Conservation (phyloP, 2,888 invertebrate genomes). For the Eupithecia subumbrata region DNA sequence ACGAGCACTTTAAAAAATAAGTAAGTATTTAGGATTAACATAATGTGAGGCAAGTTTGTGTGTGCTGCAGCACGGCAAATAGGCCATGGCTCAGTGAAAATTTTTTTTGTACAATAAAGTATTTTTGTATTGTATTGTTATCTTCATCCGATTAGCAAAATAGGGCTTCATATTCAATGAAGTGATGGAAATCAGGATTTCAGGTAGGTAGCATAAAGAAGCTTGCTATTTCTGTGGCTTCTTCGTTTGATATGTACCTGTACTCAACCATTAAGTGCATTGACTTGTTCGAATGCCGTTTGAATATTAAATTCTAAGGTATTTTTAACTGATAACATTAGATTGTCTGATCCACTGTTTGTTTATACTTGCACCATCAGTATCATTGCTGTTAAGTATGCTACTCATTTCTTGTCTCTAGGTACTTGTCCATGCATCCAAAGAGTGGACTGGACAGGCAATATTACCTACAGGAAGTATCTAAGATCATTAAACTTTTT, state of each 20-base stretch:
- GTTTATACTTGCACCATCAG: background rate
- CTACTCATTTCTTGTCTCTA: conserved; percentile 25
- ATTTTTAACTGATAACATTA: background rate
- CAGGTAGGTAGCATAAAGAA: background rate
- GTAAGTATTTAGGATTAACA: no score
- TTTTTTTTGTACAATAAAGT: no score
- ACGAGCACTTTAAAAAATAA: no score
- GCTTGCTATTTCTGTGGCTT: conserved; percentile 27
- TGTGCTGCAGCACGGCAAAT: no score
- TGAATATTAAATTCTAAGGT: background rate
- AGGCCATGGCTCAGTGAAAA: no score
- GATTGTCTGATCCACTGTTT: no score
- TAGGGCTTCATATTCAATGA: conserved; percentile 15
- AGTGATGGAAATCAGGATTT: conserved; percentile 13
- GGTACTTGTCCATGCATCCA: conserved; percentile 6
- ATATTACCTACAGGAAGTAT: conserved; percentile 40
- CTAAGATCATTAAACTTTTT: conserved; percentile 37
- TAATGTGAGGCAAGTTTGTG: no score
- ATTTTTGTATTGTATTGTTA: no score
- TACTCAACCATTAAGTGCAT: background rate
- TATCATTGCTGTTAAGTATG: conserved; percentile 3
- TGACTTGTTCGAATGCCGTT: background rate
- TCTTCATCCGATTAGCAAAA: conserved; percentile 11
- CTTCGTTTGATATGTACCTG: background rate
- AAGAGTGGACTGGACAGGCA: conserved; percentile 11